These are phyloP conservation scores for Abscondita cerata DNA, from an alignment of 2,888 invertebrate genomes.

Conservation along the genomic window DNA sequence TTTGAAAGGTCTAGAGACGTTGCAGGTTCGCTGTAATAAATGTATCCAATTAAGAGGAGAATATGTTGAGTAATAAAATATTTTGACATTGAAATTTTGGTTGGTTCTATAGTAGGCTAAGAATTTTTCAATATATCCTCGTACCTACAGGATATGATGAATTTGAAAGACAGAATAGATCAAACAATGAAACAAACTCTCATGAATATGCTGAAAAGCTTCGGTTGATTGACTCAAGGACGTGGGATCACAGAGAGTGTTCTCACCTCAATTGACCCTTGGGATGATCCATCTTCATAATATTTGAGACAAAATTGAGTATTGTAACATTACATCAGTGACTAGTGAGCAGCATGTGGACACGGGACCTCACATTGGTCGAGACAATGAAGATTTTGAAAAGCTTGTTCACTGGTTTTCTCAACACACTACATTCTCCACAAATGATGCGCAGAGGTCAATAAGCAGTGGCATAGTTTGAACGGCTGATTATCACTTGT, in stretches of 20 bases:
- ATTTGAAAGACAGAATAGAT: background rate
- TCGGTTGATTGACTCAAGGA: too few relatives aligned
- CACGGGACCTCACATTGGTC: background rate
- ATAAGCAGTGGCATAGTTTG: background rate
- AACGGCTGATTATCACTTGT: background rate
- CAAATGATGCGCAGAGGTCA: background rate
- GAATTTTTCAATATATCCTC: too few relatives aligned
- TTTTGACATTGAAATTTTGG: too few relatives aligned
- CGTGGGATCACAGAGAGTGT: too few relatives aligned
- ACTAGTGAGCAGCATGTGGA: constrained; percentile 8
- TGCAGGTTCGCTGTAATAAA: too few relatives aligned
- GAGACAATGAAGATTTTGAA: constrained; percentile 1
- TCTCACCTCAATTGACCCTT: background rate
- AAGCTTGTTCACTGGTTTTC: background rate
- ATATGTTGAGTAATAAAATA: too few relatives aligned
- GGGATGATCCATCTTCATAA: background rate
- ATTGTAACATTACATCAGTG: background rate
- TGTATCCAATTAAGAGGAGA: too few relatives aligned
- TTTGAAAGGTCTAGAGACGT: too few relatives aligned
- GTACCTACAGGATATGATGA: too few relatives aligned
- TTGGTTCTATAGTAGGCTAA: too few relatives aligned
- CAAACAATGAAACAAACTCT: background rate
- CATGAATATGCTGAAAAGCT: background rate
- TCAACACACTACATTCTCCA: background rate
- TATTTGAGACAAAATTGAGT: background rate